A percentile compares a stretch with the other conserved stretches of the same genome.
Conservation (phyloP, 2,113 vertebrate species). For the Aegotheles bennettii region DNA sequence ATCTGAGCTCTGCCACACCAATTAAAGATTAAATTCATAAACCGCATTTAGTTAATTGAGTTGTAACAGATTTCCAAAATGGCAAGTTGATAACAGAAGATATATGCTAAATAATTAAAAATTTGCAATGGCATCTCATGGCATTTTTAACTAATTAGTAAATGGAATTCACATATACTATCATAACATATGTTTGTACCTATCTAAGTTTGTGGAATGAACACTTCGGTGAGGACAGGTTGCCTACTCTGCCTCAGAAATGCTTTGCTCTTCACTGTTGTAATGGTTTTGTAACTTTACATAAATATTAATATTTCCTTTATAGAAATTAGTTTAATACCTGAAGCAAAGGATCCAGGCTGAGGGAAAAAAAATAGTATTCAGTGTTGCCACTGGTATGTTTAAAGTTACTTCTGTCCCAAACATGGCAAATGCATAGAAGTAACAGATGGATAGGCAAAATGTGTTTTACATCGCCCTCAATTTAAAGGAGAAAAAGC, state of each 20-base stretch:
- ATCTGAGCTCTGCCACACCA: background rate
- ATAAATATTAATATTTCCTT: background rate
- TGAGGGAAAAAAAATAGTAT: background rate
- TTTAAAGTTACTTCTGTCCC: background rate
- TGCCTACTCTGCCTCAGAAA: background rate
- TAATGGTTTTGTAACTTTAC: background rate
- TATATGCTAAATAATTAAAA: background rate
- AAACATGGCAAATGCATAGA: background rate
- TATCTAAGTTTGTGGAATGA: background rate
- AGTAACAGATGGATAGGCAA: background rate
- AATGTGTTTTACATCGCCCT: background rate
- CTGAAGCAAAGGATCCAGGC: background rate
- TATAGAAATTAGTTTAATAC: background rate
- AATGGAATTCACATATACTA: background rate
- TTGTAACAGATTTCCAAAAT: background rate
- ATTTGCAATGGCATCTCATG: background rate
- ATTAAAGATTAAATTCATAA: background rate
- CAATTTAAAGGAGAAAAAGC: background rate
- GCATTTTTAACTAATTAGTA: background rate
- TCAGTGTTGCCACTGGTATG: background rate
- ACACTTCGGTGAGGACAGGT: background rate
- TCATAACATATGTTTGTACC: background rate
- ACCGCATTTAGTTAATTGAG: background rate
- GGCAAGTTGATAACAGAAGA: background rate
- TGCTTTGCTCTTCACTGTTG: background rate